Conservation (phyloP, 2,797 vertebrate genomes). For the Sebastiscus tertius region DNA sequence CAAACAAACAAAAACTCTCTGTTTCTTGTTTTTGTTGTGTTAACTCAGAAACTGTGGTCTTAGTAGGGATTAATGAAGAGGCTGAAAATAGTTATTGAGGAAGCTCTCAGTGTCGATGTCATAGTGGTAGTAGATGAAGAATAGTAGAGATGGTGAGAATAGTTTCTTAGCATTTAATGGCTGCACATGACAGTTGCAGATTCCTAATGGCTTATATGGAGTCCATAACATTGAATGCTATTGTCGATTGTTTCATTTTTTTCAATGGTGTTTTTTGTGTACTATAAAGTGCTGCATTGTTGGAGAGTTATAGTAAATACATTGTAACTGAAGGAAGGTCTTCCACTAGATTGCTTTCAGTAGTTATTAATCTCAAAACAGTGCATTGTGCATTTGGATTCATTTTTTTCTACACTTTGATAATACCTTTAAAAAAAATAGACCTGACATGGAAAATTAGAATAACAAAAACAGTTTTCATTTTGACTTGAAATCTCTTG, state of each 20-base stretch:
- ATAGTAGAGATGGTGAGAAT: background rate
- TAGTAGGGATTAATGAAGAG: background rate
- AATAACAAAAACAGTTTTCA: background rate
- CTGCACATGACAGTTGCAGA: background rate
- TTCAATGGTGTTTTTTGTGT: background rate
- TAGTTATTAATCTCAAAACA: background rate
- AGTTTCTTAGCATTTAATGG: background rate
- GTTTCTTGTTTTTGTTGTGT: background rate
- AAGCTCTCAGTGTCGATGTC: background rate
- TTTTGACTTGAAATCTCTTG: background rate
- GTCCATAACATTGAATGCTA: background rate
- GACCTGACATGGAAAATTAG: too few relatives aligned
- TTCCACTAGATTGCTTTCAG: background rate
- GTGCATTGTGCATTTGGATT: too few relatives aligned
- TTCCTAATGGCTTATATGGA: background rate
- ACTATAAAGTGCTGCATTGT: background rate
- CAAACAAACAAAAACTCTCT: background rate
- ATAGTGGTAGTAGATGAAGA: background rate
- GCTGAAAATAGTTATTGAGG: background rate
- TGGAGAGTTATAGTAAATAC: background rate
- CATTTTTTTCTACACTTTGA: background rate
- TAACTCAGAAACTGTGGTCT: background rate
- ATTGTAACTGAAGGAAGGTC: background rate
- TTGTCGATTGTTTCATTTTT: background rate
- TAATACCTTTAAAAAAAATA: background rate